Evolutionary conservation across 2,888 invertebrate species (phyloP), one percentile per base, ranked within the genome.

Genomic region (Biston betularia): DNA sequence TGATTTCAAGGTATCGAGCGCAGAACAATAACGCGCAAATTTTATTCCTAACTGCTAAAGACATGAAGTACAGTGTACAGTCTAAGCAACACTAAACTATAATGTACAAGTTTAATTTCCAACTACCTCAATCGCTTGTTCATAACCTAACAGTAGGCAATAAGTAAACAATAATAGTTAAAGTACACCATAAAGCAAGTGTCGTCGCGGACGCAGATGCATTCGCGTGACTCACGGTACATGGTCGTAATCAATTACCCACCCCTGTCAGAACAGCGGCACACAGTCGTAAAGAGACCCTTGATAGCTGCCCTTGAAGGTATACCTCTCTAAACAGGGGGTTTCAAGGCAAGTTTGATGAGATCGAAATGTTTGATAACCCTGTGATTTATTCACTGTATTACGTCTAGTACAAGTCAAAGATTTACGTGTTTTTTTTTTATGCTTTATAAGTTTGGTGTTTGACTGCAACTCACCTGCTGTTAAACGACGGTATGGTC

Each of bases 281-380:
- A 65, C 49, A 52, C 53, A 53, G 48, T 66, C 68, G 69, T 74
- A 70, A 72, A 72, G 65, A 62, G 63, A 60, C 67, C 57, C 71
- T 66, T 54, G 68, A 67, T 58, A 40, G 45, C 38, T 65, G 68
- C 69, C 63, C 69, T 68, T 72, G 65, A 63, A 63, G 64, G 33
- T 49, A 34, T n/a, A 56, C 60, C 49, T 57, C 62, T 53, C 40
- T 35, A 59, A 63, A 45, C 58, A 58, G 40, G 40, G 40, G 59
- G 45, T 58, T 49, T 55, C 53, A 52, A 33, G 56, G 35, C 45
- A 56, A 10, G 38, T 44, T 49, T 50, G 44, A 49, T 55, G 56
- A 56, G 65, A 61, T 61, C 57, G 40, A 38, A 24, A 42, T 48
- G 46, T 40, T 10, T 33, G 58, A 57, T 53, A 53, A 62, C 10